Conservation (phyloP, 1,140 invertebrate genomes). For the Tetragonula clypearis region DNA sequence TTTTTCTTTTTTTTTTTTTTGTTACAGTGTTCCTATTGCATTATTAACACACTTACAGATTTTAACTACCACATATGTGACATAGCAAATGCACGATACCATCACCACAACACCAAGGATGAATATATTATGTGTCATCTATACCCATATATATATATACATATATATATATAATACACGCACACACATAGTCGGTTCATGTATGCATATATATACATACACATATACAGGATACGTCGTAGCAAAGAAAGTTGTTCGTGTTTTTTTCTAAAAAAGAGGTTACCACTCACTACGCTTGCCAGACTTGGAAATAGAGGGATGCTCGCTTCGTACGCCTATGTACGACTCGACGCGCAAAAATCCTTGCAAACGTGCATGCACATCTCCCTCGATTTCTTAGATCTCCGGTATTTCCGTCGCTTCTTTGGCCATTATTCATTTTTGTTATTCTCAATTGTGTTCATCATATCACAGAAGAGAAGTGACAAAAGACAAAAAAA, state of each 20-base stretch:
- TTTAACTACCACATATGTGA: constrained; percentile 74
- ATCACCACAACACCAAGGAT: constrained; percentile 81
- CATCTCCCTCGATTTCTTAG: constrained; percentile 80
- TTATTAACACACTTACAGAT: constrained; percentile 49
- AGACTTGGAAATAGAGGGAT: constrained; percentile 81
- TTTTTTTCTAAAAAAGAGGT: constrained; percentile 57
- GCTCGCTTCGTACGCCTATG: constrained; percentile 78
- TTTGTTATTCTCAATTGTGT: not conserved
- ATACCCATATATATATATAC: constrained; percentile 46
- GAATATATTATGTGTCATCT: constrained; percentile 56
- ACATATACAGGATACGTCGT: constrained; percentile 57
- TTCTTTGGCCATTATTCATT: not conserved
- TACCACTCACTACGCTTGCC: constrained; percentile 79
- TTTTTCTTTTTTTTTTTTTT: constrained; percentile 3
- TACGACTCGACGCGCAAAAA: constrained; percentile 71
- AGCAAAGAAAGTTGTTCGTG: constrained; percentile 63
- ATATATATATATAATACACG: constrained; percentile 27
- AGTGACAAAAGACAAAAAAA: not conserved
- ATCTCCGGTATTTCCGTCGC: constrained; percentile 70
- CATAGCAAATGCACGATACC: constrained; percentile 82
- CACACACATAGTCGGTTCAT: constrained; percentile 21
- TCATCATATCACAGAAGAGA: not conserved
- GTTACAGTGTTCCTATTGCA: not conserved
- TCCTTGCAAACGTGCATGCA: constrained; percentile 80
- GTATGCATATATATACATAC: constrained; percentile 36